Conservation (phyloP, 2,797 vertebrate genomes). For the Rhodeus uyekii region DNA sequence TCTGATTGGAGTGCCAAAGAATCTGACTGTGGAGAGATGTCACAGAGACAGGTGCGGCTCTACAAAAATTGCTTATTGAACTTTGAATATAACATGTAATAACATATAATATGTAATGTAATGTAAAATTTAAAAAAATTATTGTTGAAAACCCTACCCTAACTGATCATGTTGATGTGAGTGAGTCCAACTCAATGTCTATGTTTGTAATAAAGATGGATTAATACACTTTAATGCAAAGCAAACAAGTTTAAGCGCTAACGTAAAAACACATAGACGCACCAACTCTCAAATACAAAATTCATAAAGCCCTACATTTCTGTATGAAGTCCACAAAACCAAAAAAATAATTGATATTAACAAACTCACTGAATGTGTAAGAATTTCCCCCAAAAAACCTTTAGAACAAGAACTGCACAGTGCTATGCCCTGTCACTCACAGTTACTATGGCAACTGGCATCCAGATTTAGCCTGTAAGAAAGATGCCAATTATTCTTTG, state of each 20-base stretch:
- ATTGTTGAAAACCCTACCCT: not conserved
- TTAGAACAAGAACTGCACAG: conserved; percentile 47
- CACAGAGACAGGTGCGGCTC: not conserved
- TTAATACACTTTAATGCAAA: not conserved
- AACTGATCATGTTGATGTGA: not conserved
- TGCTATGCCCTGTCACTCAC: conserved; percentile 52
- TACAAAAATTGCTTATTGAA: not conserved
- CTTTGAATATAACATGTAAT: not conserved
- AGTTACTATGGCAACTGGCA: conserved; percentile 57
- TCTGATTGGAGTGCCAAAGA: not conserved
- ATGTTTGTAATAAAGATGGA: not conserved
- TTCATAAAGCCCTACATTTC: not conserved
- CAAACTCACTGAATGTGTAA: conserved; percentile 22
- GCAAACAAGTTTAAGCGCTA: no score
- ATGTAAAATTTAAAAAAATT: not conserved
- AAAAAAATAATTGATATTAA: not conserved
- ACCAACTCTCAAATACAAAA: conserved; percentile 3
- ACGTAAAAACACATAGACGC: not conserved
- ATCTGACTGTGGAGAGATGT: not conserved
- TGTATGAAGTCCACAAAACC: not conserved
- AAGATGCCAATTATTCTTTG: conserved; percentile 55
- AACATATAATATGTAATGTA: no score
- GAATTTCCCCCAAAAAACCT: conserved; percentile 35
- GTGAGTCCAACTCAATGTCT: not conserved
- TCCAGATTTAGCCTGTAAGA: conserved; percentile 54